Conservation (phyloP, 1,140 invertebrate genomes). For the Scaptomyza hsui region DNA sequence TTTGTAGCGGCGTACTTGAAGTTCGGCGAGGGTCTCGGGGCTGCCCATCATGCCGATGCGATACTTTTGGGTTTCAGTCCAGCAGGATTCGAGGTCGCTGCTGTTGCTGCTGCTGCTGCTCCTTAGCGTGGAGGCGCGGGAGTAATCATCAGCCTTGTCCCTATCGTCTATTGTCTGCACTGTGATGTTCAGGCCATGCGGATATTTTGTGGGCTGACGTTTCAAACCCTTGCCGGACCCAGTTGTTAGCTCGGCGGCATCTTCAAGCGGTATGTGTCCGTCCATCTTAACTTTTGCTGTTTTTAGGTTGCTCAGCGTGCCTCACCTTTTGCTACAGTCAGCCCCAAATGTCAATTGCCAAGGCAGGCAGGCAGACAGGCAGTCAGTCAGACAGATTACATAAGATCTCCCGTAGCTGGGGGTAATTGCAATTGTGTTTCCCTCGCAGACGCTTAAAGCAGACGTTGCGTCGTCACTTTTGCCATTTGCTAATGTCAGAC, state of each 20-base stretch:
- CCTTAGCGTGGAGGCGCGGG: conserved; percentile 58
- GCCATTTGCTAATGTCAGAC: conserved; percentile 63
- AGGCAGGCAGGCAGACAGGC: not conserved
- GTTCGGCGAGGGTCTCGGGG: conserved; percentile 72
- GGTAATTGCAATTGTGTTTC: conserved; percentile 66
- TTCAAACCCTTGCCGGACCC: conserved; percentile 48
- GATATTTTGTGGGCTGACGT: conserved; percentile 77
- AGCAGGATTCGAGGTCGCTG: conserved; percentile 53
- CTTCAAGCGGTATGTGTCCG: conserved; percentile 58
- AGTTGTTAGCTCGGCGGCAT: conserved; percentile 34
- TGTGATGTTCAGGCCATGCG: conserved; percentile 74
- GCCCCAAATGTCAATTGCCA: conserved; percentile 67
- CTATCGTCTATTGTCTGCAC: conserved; percentile 65
- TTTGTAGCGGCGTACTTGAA: conserved; percentile 79
- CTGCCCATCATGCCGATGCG: conserved; percentile 69
- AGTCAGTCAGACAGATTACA: conserved; percentile 38
- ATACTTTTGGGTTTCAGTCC: conserved; percentile 71
- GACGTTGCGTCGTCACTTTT: conserved; percentile 10
- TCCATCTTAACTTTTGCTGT: conserved; percentile 34
- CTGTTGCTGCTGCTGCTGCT: conserved; percentile 41
- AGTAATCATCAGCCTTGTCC: conserved; percentile 54
- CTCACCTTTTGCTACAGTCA: conserved; percentile 40
- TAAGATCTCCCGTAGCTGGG: too few relatives aligned
- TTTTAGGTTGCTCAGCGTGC: conserved; percentile 14
- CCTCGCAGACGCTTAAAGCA: conserved; percentile 13